Percentiles rank a stretch among this genome's conserved stretches.
Conservation (phyloP, 2,888 invertebrate species). For the Pristionchus entomophagus region DNA sequence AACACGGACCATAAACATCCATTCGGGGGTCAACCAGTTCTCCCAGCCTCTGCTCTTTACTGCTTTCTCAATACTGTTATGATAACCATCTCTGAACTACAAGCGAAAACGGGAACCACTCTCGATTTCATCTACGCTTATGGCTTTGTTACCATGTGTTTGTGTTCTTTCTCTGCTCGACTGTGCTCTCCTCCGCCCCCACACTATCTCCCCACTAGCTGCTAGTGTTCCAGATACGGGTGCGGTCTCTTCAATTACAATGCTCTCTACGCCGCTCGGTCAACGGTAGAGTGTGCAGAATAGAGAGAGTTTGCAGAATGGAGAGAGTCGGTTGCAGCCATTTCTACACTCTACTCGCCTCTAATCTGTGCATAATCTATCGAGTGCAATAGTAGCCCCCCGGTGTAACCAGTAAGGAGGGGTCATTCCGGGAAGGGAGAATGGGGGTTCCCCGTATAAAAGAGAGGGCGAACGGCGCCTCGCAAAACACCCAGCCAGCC, state of each 20-base stretch:
- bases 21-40: no score
- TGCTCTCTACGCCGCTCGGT: no score
- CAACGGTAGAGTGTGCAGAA: no score
- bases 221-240: no score
- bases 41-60: constrained; percentile 11
- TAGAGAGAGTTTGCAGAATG: no score
- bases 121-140: background rate
- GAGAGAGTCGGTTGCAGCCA: no score
- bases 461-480: background rate
- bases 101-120: background rate
- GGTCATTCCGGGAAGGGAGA: background rate
- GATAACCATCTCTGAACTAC: background rate
- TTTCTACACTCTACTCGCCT: no score
- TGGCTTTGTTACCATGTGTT: background rate
- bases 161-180: background rate
- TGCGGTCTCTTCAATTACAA: no score
- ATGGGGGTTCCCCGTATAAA: background rate
- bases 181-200: background rate
- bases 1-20: no score
- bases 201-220: background rate
- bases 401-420: background rate
- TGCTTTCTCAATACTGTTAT: background rate
- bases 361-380: background rate
- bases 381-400: background rate
- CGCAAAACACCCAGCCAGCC: background rate